These are phyloP conservation scores for Cyprinodon variegatus DNA, from an alignment of 2,113 vertebrate genomes.

Conservation along the genomic window DNA sequence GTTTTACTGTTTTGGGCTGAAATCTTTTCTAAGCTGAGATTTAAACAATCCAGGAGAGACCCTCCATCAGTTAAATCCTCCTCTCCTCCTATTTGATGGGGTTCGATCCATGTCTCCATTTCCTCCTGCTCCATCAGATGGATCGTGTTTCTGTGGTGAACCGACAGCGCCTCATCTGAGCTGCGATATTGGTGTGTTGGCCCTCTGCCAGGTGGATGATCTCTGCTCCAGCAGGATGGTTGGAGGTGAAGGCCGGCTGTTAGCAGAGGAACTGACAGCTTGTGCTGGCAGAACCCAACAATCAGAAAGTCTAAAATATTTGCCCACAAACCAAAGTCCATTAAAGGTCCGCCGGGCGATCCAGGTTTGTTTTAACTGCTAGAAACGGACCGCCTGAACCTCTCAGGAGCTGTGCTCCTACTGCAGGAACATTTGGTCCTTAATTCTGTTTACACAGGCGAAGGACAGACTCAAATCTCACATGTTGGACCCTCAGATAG, in stretches of 20 bases:
- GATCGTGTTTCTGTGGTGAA: constrained; percentile 35
- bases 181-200: constrained; percentile 45
- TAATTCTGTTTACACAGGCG: no score
- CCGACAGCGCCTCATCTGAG: not conserved
- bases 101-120: constrained; percentile 49
- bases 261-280: not conserved
- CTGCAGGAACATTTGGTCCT: no score
- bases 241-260: not conserved
- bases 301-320: no score
- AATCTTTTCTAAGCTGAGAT: no score
- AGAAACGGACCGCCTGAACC: no score
- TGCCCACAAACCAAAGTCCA: not conserved
- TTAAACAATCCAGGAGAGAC: no score
- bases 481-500: no score
- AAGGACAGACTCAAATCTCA: no score
- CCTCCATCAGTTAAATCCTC: not conserved
- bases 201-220: constrained; percentile 38
- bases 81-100: constrained; percentile 27
- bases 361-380: not conserved
- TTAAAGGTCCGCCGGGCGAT: not conserved
- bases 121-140: constrained; percentile 13
- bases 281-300: not conserved
- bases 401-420: no score
- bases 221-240: not conserved
- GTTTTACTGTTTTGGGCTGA: no score